Conservation (phyloP, 2,113 vertebrate species). For the Opisthocomus hoazin region DNA sequence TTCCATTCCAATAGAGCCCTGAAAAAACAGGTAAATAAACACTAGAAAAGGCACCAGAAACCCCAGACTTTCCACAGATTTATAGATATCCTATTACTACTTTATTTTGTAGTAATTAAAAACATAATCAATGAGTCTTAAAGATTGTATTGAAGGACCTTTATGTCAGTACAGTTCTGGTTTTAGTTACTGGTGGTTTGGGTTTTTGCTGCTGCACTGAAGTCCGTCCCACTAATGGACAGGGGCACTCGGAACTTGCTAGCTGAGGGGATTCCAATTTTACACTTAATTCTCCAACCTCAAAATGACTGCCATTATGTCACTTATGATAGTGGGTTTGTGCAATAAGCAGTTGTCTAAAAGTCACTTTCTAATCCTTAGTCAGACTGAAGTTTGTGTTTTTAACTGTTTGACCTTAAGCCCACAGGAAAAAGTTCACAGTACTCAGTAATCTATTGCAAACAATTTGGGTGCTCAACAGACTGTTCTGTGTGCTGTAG, state of each 20-base stretch:
- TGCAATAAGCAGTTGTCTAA: neutral
- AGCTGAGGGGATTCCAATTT: neutral
- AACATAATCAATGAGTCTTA: neutral
- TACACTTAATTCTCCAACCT: neutral
- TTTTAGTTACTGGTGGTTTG: neutral
- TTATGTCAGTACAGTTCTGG: neutral
- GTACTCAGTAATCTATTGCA: neutral
- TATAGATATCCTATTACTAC: neutral
- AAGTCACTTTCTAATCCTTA: neutral
- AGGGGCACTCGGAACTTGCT: neutral
- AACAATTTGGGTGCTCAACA: neutral
- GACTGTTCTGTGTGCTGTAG: neutral
- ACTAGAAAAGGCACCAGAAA: neutral
- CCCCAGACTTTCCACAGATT: neutral
- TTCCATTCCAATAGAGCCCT: neutral
- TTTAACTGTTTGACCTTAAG: neutral
- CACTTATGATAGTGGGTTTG: neutral
- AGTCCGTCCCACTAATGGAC: neutral
- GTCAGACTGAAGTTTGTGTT: neutral
- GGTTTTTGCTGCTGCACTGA: neutral
- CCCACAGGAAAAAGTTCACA: neutral
- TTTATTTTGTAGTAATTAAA: neutral
- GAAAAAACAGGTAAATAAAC: neutral
- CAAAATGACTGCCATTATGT: neutral
- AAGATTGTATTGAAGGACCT: neutral